Evolutionary conservation across 2,113 vertebrate species (phyloP).

Genomic region (Rhipidura dahli): DNA sequence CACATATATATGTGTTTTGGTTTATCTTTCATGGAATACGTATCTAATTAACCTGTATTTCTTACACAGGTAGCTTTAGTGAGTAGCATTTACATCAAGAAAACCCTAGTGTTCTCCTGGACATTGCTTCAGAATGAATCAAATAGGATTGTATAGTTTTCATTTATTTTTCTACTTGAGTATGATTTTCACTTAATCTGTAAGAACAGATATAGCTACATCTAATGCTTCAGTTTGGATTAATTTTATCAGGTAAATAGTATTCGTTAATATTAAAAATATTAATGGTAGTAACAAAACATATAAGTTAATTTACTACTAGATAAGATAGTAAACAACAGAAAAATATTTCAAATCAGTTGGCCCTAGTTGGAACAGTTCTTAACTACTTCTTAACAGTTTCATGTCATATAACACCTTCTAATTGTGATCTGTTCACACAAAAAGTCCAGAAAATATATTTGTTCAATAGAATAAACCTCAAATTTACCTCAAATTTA

Average conservation of each 20-base stretch:
- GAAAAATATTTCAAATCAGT: background rate
- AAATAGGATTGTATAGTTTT: background rate
- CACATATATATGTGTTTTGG: background rate
- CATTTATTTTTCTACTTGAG: background rate
- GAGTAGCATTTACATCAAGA: background rate
- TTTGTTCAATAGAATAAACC: background rate
- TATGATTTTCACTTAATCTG: background rate
- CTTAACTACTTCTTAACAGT: background rate
- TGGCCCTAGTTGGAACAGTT: background rate
- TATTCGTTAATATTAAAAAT: background rate
- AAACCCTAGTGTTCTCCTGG: background rate
- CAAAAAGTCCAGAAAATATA: background rate
- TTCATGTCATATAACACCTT: background rate
- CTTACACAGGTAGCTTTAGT: background rate
- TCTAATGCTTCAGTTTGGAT: background rate
- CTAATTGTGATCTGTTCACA: background rate
- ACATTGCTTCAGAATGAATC: background rate
- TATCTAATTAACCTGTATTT: background rate
- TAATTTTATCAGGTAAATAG: background rate
- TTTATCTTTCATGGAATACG: background rate
- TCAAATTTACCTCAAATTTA: background rate
- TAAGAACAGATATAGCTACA: background rate
- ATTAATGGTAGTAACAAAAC: background rate
- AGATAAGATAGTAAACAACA: background rate
- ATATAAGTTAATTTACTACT: background rate